Percentiles rank a stretch among this genome's conserved stretches.
These are phyloP conservation scores for Peromyscus eremicus DNA, from an alignment of 2,797 vertebrate species.

Conservation along the genomic window DNA sequence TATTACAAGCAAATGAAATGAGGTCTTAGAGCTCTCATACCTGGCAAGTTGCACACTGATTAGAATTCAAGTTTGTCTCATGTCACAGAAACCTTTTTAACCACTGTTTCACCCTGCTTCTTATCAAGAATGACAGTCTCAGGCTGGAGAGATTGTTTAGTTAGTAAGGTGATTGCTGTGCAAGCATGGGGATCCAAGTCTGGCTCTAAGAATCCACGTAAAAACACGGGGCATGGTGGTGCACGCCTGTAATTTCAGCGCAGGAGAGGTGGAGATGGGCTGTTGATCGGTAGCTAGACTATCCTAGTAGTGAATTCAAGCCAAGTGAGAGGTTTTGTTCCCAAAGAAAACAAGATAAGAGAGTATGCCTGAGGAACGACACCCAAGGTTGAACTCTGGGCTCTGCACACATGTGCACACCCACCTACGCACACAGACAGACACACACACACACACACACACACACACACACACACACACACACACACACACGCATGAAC, in stretches of 20 bases:
- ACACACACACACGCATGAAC: not conserved
- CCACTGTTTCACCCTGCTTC: not conserved
- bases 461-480: not conserved
- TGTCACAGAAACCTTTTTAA: conserved; percentile 20
- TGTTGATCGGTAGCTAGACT: not conserved
- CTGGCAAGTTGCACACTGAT: conserved; percentile 16
- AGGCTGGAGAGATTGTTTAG: not conserved
- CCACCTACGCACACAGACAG: not conserved
- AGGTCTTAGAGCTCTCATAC: not conserved
- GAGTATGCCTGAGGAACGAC: not conserved
- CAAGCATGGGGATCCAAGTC: not conserved
- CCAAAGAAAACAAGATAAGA: not conserved
- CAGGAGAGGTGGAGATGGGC: not conserved
- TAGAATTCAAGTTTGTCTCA: not conserved
- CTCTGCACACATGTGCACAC: not conserved
- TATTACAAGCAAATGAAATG: not conserved
- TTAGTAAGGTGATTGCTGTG: not conserved
- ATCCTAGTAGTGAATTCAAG: not conserved
- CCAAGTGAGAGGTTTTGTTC: not conserved
- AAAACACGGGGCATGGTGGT: not conserved
- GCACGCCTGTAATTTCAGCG: not conserved
- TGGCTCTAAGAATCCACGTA: not conserved
- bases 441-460: not conserved
- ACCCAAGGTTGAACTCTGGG: not conserved
- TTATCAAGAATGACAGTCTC: not conserved